phyloP scores from a whole-genome alignment of 2,888 invertebrate species.

The Biston betularia region DNA sequence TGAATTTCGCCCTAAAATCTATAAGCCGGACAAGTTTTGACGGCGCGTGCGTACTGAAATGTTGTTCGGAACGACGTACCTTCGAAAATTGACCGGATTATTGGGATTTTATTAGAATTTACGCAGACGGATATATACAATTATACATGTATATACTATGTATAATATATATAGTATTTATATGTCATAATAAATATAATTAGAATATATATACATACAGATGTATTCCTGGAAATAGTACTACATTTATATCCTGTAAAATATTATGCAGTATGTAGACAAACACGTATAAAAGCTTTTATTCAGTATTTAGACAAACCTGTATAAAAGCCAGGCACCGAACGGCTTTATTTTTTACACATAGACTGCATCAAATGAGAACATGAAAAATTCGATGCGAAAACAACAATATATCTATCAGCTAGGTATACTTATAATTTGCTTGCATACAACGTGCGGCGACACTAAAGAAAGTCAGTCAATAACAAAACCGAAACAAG shows the following conservation, averaged over 20 bases:
- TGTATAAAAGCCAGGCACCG: slow-evolving; percentile 69
- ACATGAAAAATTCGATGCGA: slow-evolving; percentile 57
- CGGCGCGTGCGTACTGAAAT: too few species aligned
- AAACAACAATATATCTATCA: slow-evolving; percentile 51
- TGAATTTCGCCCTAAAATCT: too few species aligned
- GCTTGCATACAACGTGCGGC: slow-evolving; percentile 17
- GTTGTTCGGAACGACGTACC: too few species aligned
- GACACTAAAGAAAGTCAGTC: slow-evolving; percentile 13
- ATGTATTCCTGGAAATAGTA: not conserved
- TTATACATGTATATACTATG: too few species aligned
- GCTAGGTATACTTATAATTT: slow-evolving; percentile 40
- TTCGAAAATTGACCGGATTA: too few species aligned
- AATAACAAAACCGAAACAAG: too few species aligned
- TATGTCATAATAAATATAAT: too few species aligned
- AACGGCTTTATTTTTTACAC: slow-evolving; percentile 48
- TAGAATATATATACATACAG: not conserved
- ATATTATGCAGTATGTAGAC: slow-evolving; percentile 26
- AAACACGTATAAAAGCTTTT: slow-evolving; percentile 52
- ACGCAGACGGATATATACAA: too few species aligned
- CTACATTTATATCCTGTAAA: not conserved
- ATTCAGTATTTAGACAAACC: slow-evolving; percentile 15
- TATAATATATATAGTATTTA: too few species aligned
- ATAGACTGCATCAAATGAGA: slow-evolving; percentile 35
- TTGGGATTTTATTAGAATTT: too few species aligned
- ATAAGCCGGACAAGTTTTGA: too few species aligned